Base-by-base conservation (phyloP, 1,140 invertebrate species). In the Linepithema humile region DNA sequence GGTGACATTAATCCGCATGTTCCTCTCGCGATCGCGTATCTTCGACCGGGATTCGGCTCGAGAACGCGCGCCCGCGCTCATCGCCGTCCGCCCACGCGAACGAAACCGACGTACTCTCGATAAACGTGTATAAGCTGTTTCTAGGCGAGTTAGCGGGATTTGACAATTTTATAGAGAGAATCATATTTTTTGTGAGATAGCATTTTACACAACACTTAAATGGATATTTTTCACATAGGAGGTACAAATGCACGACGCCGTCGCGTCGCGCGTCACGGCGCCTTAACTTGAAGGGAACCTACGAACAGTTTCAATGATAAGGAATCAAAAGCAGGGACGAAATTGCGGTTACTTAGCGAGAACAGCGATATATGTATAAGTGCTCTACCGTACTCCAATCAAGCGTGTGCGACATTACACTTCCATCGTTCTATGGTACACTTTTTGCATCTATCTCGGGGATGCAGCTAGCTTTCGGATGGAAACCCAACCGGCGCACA, bases 101-200 rank as follows among this genome's bases (percentile, higher is more conserved):
- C 60, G 60, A 38, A 53, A n/a, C 7, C 62, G 32, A 75, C 60
- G 69, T 55, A 59, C n/a, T 88, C 57, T 77, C 65, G 57, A 84
- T 55, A 85, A n/a, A 74, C 59, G 88, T 55, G 53, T 69, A 65
- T 65, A 40, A 85, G 55, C 78, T 83, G 57, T 89, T 89, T 84
- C 48, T 84, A 84, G 83, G 73, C 59, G 72, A 82, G 78, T 88
- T 88, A 88, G 88, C 85, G 88, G 87, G 69, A 83, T 89, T 89
- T 89, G 87, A 88, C 87, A 91, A 91, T 91, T 87, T 87, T 91
- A 91, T 89, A 89, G 86, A 92, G 85, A 93, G 89, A 90, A 92
- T 91, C 77, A 92, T 93, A 94, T 94, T 94, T 94, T 94, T 94
- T 91, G 92, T 89, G 90, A 89, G 70, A 90, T 91, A 93, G 90